Evolutionary conservation across 2,113 vertebrate species (phyloP).

Genomic region (Hippocampus guttulatus): DNA sequence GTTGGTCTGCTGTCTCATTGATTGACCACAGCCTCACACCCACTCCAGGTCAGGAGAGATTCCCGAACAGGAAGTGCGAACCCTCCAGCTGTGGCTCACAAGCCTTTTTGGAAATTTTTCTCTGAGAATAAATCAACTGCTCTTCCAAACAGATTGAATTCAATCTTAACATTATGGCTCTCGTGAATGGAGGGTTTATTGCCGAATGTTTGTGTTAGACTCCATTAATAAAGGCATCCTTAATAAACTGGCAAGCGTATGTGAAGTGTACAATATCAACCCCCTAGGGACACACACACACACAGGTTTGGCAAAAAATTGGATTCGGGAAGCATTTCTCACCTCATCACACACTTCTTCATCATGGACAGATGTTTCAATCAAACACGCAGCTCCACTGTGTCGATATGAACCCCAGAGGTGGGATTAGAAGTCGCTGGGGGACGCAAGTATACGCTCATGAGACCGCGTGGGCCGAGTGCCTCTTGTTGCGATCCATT

Average conservation of each 20-base stretch:
- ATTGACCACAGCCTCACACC: conserved; percentile 58
- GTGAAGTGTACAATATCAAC: conserved; percentile 14
- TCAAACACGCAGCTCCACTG: conserved; percentile 52
- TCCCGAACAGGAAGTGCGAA: conserved; percentile 58
- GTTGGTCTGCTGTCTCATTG: conserved; percentile 50
- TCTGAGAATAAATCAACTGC: conserved; percentile 44
- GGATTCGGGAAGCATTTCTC: conserved; percentile 51
- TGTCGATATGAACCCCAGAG: conserved; percentile 60
- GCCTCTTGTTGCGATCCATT: conserved; percentile 42
- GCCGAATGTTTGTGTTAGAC: not conserved
- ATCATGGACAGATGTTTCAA: conserved; percentile 72
- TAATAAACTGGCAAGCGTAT: not conserved
- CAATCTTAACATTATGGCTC: not conserved
- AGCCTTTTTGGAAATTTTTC: conserved; percentile 49
- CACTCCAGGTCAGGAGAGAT: conserved; percentile 56
- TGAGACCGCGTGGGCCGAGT: conserved; percentile 45
- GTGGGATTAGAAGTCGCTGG: conserved; percentile 45
- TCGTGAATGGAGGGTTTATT: not conserved
- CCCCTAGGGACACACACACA: conserved; percentile 30
- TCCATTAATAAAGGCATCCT: not conserved
- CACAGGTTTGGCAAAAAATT: conserved; percentile 49
- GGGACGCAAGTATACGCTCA: conserved; percentile 22
- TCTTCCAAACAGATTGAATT: conserved; percentile 5
- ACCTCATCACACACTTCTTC: conserved; percentile 39
- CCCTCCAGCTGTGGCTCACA: conserved; percentile 61